These are phyloP conservation scores for Fistularia commersonii DNA, from an alignment of 2,797 vertebrate genomes.

Conservation along the genomic window DNA sequence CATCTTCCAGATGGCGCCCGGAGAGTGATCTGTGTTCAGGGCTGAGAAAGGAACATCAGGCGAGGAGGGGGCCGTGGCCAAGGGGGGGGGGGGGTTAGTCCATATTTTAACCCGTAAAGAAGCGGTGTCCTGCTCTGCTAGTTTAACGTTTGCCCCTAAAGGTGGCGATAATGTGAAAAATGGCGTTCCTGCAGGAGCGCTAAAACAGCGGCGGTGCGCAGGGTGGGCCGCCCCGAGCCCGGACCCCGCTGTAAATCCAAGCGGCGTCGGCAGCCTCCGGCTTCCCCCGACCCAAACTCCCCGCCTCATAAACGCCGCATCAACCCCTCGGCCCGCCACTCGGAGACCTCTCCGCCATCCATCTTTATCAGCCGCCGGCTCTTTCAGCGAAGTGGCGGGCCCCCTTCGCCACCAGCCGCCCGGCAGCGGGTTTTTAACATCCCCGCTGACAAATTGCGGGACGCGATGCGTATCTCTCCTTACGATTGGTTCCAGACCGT, in stretches of 20 bases:
- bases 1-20: conserved; percentile 75
- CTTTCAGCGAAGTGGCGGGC: conserved; percentile 42
- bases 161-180: conserved; percentile 52
- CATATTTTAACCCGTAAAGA: conserved; percentile 45
- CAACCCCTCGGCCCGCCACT: conserved; percentile 66
- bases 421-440: conserved; percentile 71
- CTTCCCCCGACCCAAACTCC: conserved; percentile 59
- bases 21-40: conserved; percentile 41
- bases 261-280: conserved; percentile 33
- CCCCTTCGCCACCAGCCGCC: conserved; percentile 48
- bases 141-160: conserved; percentile 49
- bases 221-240: too few species aligned
- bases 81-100: conserved; percentile 37
- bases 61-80: conserved; percentile 26
- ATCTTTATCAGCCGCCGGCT: conserved; percentile 71
- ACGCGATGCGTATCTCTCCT: conserved; percentile 79
- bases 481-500: conserved; percentile 74
- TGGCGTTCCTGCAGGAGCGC: too few species aligned
- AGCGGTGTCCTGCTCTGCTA: conserved; percentile 26
- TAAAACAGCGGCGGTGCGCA: too few species aligned
- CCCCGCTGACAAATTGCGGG: conserved; percentile 80
- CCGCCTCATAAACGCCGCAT: conserved; percentile 55
- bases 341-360: conserved; percentile 66
- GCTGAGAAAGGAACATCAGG: conserved; percentile 35
- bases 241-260: conserved; percentile 49